Percentiles rank a stretch among this genome's conserved stretches.
Evolutionary conservation across 2,888 invertebrate genomes (phyloP).

Genomic region (Terebella lapidaria): DNA sequence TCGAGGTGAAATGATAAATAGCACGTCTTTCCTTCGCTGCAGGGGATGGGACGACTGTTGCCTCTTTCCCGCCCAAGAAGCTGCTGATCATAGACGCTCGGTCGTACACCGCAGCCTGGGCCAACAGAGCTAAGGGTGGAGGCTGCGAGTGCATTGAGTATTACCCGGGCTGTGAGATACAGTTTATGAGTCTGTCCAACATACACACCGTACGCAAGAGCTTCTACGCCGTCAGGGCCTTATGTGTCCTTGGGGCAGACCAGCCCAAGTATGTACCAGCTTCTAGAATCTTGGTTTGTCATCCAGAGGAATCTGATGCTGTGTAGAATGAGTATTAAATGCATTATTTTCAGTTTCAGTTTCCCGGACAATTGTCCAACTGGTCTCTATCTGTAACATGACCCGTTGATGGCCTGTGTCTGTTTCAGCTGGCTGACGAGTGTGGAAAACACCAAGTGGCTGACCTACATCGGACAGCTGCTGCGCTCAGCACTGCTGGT

Average conservation of each 20-base stretch:
- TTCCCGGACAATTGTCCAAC: too few relatives aligned
- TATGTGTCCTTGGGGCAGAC: constrained; percentile 37
- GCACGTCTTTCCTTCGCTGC: too few relatives aligned
- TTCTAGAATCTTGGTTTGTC: background rate
- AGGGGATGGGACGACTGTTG: too few relatives aligned
- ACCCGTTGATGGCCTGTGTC: too few relatives aligned
- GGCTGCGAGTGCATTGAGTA: constrained; percentile 94
- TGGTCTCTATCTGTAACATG: too few relatives aligned
- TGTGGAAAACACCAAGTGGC: constrained; percentile 86
- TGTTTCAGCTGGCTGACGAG: constrained; percentile 81
- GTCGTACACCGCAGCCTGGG: constrained; percentile 92
- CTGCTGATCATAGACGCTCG: constrained; percentile 91
- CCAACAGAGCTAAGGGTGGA: constrained; percentile 93
- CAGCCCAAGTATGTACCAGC: constrained; percentile 9
- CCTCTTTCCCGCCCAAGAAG: too few relatives aligned
- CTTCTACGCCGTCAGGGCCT: constrained; percentile 77
- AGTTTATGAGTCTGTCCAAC: constrained; percentile 96
- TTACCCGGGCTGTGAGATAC: constrained; percentile 89
- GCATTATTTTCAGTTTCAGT: too few relatives aligned
- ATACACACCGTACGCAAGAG: constrained; percentile 92
- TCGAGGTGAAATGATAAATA: too few relatives aligned
- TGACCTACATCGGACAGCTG: constrained; percentile 81
- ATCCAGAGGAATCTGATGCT: too few relatives aligned
- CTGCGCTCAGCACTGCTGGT: constrained; percentile 76
- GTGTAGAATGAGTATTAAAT: too few relatives aligned